These are phyloP conservation scores for Sesamia inferens DNA, from an alignment of 2,888 invertebrate species.

Conservation along the genomic window DNA sequence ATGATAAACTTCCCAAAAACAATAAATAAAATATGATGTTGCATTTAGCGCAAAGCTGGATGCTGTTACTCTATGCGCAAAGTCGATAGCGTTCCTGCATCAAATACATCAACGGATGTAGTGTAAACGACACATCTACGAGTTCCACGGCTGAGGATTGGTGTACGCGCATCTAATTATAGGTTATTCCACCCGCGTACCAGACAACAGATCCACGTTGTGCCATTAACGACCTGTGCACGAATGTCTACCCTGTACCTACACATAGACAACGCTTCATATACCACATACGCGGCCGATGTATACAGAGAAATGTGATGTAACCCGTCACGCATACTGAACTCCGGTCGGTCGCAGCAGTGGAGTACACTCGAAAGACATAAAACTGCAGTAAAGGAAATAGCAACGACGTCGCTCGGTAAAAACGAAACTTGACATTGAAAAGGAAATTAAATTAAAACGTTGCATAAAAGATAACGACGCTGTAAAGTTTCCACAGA, in stretches of 20 bases:
- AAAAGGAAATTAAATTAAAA: constrained; percentile 71
- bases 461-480: constrained; percentile 77
- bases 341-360: constrained; percentile 64
- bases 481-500: constrained; percentile 76
- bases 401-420: constrained; percentile 59
- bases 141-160: constrained; percentile 81
- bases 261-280: constrained; percentile 69
- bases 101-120: constrained; percentile 77
- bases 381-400: constrained; percentile 68
- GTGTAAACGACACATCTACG: constrained; percentile 82
- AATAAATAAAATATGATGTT: constrained; percentile 11
- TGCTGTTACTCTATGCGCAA: constrained; percentile 49
- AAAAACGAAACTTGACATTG: constrained; percentile 78
- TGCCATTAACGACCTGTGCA: constrained; percentile 86
- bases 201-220: constrained; percentile 85
- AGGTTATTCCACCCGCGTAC: constrained; percentile 88
- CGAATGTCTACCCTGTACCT: constrained; percentile 79
- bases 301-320: constrained; percentile 76
- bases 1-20: constrained; percentile 1
- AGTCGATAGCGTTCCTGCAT: constrained; percentile 67
- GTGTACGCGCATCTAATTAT: constrained; percentile 89
- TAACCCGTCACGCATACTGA: constrained; percentile 78
- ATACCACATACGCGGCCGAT: constrained; percentile 70
- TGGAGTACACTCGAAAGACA: constrained; percentile 57
- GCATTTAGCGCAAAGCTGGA: constrained; percentile 23